Evolutionary conservation across 2,888 invertebrate genomes (phyloP).

Genomic region (Apamea crenata): DNA sequence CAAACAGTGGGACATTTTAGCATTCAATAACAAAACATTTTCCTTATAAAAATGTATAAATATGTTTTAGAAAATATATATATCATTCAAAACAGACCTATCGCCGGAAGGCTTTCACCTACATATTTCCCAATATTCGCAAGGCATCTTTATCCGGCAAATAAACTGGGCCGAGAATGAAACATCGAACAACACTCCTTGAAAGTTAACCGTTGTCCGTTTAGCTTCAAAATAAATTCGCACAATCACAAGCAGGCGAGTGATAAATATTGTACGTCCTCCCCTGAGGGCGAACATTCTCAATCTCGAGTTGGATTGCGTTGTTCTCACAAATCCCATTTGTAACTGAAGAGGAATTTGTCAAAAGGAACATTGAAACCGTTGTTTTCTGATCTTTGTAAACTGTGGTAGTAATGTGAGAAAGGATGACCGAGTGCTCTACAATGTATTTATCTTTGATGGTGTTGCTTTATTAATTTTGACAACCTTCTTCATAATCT

Average conservation of each 20-base stretch:
- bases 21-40: background rate
- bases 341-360: constrained; percentile 66
- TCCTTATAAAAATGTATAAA: background rate
- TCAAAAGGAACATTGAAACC: constrained; percentile 55
- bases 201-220: constrained; percentile 40
- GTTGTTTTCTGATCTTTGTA: constrained; percentile 48
- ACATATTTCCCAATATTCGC: constrained; percentile 30
- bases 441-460: background rate
- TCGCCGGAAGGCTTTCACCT: constrained; percentile 25
- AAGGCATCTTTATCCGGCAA: constrained; percentile 8
- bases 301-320: constrained; percentile 70
- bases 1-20: background rate
- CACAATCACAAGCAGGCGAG: constrained; percentile 47
- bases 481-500: background rate
- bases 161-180: constrained; percentile 24
- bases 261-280: constrained; percentile 71
- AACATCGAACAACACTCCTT: constrained; percentile 35
- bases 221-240: constrained; percentile 56
- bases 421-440: background rate
- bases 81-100: background rate
- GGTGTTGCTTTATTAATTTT: background rate
- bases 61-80: background rate
- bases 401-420: constrained; percentile 8
- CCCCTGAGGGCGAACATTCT: constrained; percentile 64
- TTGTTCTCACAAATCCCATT: constrained; percentile 67